These are phyloP conservation scores for mouse (Mus musculus) DNA, from an alignment of 2,113 vertebrate species.

Conservation along the genomic window GRCm39 chr1:157964501-157965000, in stretches of 20 bases:
- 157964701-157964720: not conserved
- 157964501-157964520: not conserved
- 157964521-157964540: not conserved
- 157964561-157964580: not conserved
- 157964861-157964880: not conserved
- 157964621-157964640: not conserved
- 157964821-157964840: not conserved
- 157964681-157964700: not conserved
- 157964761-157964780: not conserved
- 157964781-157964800: not conserved
- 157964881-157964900: not conserved
- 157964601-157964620: not conserved
- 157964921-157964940: not conserved
- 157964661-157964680: not conserved
- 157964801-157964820: not conserved
- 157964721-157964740: not conserved
- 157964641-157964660: not conserved
- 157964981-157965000: not conserved
- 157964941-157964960: not conserved
- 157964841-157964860: not conserved
- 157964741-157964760: not conserved
- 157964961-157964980: not conserved
- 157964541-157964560: not conserved
- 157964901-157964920: not conserved
- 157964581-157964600: conserved; percentile 26